Percentiles rank a stretch among this genome's conserved stretches.
phyloP scores from a whole-genome alignment of 2,888 invertebrate genomes.

The Meteorus colon region DNA sequence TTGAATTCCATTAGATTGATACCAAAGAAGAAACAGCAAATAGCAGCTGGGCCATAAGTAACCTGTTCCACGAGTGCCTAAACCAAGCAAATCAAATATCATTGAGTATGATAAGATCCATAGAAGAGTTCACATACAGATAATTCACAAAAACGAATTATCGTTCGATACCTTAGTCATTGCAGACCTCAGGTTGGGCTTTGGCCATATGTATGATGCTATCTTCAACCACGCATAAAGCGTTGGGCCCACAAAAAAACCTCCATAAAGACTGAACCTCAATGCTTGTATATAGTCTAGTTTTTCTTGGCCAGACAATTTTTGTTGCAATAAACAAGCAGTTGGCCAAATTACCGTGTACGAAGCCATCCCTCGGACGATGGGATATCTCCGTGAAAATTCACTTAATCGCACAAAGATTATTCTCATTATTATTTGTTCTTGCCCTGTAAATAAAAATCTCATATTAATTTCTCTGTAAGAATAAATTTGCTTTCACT shows the following conservation, averaged over 20 bases:
- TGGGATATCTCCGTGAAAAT: conserved; percentile 74
- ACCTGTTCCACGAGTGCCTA: conserved; percentile 84
- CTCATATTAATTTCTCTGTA: neutral
- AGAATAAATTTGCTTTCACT: neutral
- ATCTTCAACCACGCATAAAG: conserved; percentile 86
- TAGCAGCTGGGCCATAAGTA: conserved; percentile 84
- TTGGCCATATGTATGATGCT: conserved; percentile 86
- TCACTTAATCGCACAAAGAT: conserved; percentile 72
- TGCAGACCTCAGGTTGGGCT: conserved; percentile 80
- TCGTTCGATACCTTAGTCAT: conserved; percentile 80
- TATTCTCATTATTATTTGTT: conserved; percentile 61
- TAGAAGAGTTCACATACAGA: conserved; percentile 13
- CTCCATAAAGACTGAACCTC: conserved; percentile 86
- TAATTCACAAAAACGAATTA: conserved; percentile 25
- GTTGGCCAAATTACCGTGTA: conserved; percentile 78
- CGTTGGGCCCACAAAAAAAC: conserved; percentile 87
- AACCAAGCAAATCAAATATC: conserved; percentile 45
- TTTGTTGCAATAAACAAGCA: conserved; percentile 77
- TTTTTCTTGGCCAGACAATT: conserved; percentile 67
- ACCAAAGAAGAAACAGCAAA: conserved; percentile 85
- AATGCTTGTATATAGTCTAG: conserved; percentile 76
- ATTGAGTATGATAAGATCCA: neutral
- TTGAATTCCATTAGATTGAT: conserved; percentile 85
- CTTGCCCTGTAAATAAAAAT: conserved; percentile 18
- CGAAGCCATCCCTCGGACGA: conserved; percentile 77